Evolutionary conservation across 2,888 invertebrate genomes (phyloP), one percentile per base, ranked within the genome.

Genomic region (Drosophila ustulata): DNA sequence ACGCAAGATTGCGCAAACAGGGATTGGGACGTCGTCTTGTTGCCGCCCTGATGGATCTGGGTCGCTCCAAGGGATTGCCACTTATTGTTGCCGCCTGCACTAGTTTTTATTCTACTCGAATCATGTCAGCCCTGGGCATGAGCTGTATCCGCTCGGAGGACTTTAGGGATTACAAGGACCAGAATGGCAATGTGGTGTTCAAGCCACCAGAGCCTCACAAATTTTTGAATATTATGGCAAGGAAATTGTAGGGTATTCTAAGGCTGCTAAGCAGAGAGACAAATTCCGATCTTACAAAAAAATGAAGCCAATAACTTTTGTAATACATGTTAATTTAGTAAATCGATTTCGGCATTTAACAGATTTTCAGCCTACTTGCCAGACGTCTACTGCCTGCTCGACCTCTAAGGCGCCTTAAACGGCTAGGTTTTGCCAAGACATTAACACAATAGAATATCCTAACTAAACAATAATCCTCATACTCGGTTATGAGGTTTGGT

Each of bases 11-110:
- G 6, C 53, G 76, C 1, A 85, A 90, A 0, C 78, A 81, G 23
- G 79, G 83, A 1, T 34, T 91, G 49, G 90, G 89, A n/a, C 30
- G 75, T 0, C 80, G 72, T 7, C 67, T 91, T 3, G 78, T 83
- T 3, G 41, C 61, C 25, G 67, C 75, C 5, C 64, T 81, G 7
- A 77, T 87, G 23, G 78, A 83, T 4, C 32, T 80, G 34, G 90
- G 78, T 0, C 82, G 74, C 0, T 47, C 62, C 32, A 65, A 80
- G 41, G 73, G 78, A 4, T 83, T 75, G 37, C 74, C 78, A 1
- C 28, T 89, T 3, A 56, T 83, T 8, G 65, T 74, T 8, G 53
- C 70, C 5, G 85, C 83, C 68, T 90, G 90, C 66, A 89, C 91
- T 0, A 90, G 90, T 50, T 23, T 71, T 4, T 82, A 80, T 66